These are phyloP conservation scores for Acleris holmiana DNA, from an alignment of 2,888 invertebrate genomes.

Conservation along the genomic window DNA sequence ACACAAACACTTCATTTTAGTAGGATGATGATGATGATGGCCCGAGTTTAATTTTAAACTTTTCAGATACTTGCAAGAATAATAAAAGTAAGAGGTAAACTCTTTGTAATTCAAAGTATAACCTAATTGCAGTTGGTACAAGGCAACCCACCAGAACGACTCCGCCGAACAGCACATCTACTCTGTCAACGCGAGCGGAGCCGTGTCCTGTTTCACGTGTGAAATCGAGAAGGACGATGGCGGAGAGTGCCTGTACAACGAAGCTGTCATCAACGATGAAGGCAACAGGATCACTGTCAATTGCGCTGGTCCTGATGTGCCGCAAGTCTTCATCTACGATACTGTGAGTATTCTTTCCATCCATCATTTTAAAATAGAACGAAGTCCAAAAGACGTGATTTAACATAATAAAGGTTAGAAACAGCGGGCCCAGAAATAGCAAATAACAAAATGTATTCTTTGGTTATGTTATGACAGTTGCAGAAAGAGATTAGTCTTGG, in stretches of 20 bases:
- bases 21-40: too few relatives aligned
- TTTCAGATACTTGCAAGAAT: too few relatives aligned
- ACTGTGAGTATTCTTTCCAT: slow-evolving; percentile 67
- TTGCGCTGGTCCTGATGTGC: slow-evolving; percentile 94
- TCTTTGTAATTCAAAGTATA: not conserved
- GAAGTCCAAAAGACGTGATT: too few relatives aligned
- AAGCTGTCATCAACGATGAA: slow-evolving; percentile 87
- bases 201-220: slow-evolving; percentile 91
- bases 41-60: too few relatives aligned
- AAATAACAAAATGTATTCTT: too few relatives aligned
- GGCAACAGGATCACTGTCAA: slow-evolving; percentile 88
- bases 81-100: too few relatives aligned
- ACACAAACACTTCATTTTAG: too few relatives aligned
- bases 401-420: too few relatives aligned
- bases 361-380: too few relatives aligned
- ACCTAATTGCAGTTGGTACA: slow-evolving; percentile 88
- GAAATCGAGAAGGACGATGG: slow-evolving; percentile 79
- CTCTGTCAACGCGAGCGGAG: slow-evolving; percentile 84
- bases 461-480: too few relatives aligned
- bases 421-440: too few relatives aligned
- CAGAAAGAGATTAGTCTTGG: too few relatives aligned
- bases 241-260: slow-evolving; percentile 87
- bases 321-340: slow-evolving; percentile 87
- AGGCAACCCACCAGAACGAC: slow-evolving; percentile 90
- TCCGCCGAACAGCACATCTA: slow-evolving; percentile 93